These are phyloP conservation scores for Atherinomorus stipes DNA, from an alignment of 2,113 vertebrate species.

Conservation along the genomic window DNA sequence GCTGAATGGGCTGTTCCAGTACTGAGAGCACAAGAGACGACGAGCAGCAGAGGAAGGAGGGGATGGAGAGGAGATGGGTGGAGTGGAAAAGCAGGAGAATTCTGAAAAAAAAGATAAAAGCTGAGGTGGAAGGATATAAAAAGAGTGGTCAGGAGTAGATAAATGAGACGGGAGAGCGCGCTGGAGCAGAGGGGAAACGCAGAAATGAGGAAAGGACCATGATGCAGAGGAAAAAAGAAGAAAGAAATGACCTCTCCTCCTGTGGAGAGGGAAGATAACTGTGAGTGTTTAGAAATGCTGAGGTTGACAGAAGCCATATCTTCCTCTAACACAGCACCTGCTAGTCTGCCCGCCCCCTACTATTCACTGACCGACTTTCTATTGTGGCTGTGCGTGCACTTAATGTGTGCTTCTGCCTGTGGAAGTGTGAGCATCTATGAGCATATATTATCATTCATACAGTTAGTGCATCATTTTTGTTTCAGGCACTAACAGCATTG, in stretches of 20 bases:
- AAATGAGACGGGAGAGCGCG: constrained; percentile 60
- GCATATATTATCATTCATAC: constrained; percentile 37
- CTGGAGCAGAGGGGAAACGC: constrained; percentile 31
- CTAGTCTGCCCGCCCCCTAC: constrained; percentile 59
- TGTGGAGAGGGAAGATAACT: constrained; percentile 73
- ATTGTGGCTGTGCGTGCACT: constrained; percentile 44
- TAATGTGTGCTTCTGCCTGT: constrained; percentile 14
- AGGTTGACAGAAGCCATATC: constrained; percentile 82
- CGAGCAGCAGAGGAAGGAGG: constrained; percentile 46
- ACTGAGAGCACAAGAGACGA: constrained; percentile 64
- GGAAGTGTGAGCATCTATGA: constrained; percentile 7
- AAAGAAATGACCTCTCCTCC: constrained; percentile 77
- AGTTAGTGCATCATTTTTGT: constrained; percentile 43
- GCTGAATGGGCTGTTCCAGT: constrained; percentile 75
- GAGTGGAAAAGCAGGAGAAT: constrained; percentile 46
- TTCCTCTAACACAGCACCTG: constrained; percentile 75
- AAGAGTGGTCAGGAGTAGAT: constrained; percentile 60
- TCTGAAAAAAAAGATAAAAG: constrained; percentile 34
- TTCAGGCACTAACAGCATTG: constrained; percentile 35
- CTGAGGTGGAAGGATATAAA: constrained; percentile 41
- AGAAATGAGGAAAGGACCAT: constrained; percentile 36
- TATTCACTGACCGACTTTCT: constrained; percentile 67
- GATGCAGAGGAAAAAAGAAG: constrained; percentile 58
- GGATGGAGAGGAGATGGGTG: constrained; percentile 40
- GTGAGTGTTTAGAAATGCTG: constrained; percentile 75